A percentile compares a stretch with the other conserved stretches of the same genome.
Evolutionary conservation across 1,140 invertebrate species (phyloP).

Genomic region (Drosophila murphyi): DNA sequence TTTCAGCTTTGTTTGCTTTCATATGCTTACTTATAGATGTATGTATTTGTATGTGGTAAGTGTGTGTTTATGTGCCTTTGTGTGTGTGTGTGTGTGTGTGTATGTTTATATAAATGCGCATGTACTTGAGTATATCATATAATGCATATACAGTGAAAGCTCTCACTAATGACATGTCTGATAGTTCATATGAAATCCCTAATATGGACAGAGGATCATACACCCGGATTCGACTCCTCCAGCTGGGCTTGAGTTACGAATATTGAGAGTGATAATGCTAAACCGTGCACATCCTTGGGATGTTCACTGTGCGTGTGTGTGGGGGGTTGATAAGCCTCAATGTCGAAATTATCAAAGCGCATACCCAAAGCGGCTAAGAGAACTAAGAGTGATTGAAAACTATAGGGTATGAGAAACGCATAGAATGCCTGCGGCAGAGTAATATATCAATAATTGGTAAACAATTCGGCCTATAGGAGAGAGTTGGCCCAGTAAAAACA

Average conservation of each 20-base stretch:
- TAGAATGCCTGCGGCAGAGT: conserved; percentile 70
- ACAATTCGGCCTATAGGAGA: conserved; percentile 46
- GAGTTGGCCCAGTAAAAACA: conserved; percentile 52
- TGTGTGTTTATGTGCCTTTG: conserved; percentile 45
- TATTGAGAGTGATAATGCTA: neutral
- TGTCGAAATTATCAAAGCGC: conserved; percentile 76
- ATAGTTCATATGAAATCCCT: conserved; percentile 39
- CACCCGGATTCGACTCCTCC: conserved; percentile 4
- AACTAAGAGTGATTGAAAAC: conserved; percentile 39
- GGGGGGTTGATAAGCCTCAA: conserved; percentile 70
- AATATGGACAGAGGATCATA: conserved; percentile 27
- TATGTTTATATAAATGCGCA: conserved; percentile 68
- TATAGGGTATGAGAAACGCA: conserved; percentile 62
- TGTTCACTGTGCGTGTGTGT: conserved; percentile 45
- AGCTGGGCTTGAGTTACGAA: neutral
- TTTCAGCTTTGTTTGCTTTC: conserved; percentile 82
- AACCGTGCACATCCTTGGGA: neutral
- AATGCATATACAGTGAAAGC: conserved; percentile 72
- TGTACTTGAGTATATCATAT: conserved; percentile 70
- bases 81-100: conserved; percentile 47
- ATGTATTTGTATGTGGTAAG: conserved; percentile 29
- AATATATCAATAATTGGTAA: conserved; percentile 75
- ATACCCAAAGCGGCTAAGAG: conserved; percentile 47
- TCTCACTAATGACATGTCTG: conserved; percentile 38
- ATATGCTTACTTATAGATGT: conserved; percentile 78